These are phyloP conservation scores for Eupithecia insigniata DNA, from an alignment of 2,888 invertebrate genomes.

Conservation along the genomic window DNA sequence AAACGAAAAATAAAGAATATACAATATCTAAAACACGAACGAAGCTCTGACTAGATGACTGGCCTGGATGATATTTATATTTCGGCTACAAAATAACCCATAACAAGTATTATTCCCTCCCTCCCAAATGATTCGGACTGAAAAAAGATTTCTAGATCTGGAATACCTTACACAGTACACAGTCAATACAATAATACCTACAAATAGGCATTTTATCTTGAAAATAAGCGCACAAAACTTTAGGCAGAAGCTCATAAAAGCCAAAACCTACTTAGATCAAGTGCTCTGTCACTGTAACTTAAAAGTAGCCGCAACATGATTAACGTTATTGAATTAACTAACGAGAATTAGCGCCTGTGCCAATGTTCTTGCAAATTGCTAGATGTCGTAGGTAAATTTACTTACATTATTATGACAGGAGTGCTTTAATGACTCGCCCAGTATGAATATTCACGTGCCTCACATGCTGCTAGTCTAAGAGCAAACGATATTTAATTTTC, in stretches of 20 bases:
- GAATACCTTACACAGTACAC: background rate
- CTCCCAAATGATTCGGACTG: background rate
- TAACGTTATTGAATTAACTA: constrained; percentile 23
- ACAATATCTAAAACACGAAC: too few species aligned
- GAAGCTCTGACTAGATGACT: too few species aligned
- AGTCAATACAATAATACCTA: too few species aligned
- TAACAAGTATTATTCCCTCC: too few species aligned
- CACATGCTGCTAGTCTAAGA: constrained; percentile 45
- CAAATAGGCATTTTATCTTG: background rate
- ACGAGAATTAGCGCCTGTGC: constrained; percentile 3
- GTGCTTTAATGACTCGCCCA: constrained; percentile 61
- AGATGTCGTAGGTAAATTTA: constrained; percentile 53
- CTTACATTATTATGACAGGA: constrained; percentile 61
- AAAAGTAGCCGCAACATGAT: background rate
- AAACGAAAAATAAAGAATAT: too few species aligned
- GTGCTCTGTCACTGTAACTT: background rate
- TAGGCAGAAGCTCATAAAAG: background rate
- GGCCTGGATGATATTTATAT: too few species aligned
- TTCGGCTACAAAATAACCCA: too few species aligned
- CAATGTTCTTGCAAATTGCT: constrained; percentile 20
- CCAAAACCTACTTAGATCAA: background rate
- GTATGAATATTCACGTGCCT: constrained; percentile 68
- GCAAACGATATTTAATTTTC: background rate
- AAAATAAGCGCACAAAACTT: background rate
- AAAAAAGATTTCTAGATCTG: background rate